These are phyloP conservation scores for Tragelaphus imberbis DNA, from an alignment of 2,113 vertebrate genomes.

Conservation along the genomic window DNA sequence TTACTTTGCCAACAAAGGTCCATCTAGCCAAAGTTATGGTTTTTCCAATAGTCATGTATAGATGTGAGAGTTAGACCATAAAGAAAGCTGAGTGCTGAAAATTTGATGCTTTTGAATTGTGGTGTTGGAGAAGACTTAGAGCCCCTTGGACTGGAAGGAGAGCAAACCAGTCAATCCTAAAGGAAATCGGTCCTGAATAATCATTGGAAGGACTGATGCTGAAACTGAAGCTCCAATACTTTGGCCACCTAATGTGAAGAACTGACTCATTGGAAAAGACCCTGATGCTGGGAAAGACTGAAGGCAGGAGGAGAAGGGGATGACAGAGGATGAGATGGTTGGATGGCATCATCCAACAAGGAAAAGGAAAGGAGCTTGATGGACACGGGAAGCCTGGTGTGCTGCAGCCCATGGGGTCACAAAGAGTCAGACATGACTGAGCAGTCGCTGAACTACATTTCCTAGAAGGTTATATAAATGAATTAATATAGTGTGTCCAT, in stretches of 20 bases:
- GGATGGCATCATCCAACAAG: background rate
- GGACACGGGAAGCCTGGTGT: background rate
- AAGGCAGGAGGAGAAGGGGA: background rate
- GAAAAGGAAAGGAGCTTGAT: background rate
- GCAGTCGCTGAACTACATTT: background rate
- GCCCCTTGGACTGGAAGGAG: background rate
- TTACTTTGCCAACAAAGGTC: background rate
- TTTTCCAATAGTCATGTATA: background rate
- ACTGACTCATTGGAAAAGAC: background rate
- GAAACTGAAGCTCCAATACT: background rate
- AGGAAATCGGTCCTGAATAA: background rate
- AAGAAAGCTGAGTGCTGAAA: background rate
- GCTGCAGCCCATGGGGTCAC: background rate
- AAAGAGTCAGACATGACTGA: background rate
- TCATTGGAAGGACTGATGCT: background rate
- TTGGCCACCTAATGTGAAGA: background rate
- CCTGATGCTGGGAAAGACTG: background rate
- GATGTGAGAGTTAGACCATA: background rate
- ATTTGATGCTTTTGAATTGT: background rate
- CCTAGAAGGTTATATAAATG: background rate
- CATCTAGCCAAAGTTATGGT: background rate
- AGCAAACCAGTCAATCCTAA: background rate
- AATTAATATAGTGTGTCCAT: background rate
- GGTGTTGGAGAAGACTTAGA: background rate
- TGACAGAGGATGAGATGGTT: background rate